Evolutionary conservation across 2,113 vertebrate species (phyloP).

Genomic region (Coptodon rendalli): DNA sequence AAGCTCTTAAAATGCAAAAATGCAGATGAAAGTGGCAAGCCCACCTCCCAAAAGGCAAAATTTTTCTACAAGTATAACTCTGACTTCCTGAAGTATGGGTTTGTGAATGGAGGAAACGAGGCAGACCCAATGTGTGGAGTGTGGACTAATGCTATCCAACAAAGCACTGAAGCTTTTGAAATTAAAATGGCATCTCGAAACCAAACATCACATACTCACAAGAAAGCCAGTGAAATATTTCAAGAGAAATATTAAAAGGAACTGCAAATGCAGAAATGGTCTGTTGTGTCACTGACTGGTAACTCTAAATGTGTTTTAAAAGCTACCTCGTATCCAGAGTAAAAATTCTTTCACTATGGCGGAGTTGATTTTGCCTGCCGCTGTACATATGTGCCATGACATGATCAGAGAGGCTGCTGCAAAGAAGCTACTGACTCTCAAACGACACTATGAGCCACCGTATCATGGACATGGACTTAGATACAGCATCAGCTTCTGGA

Average conservation of each 20-base stretch:
- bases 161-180: neutral
- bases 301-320: neutral
- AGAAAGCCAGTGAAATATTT: neutral
- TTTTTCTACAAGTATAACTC: neutral
- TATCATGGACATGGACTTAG: neutral
- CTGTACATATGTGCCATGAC: neutral
- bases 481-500: neutral
- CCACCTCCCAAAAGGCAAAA: neutral
- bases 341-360: neutral
- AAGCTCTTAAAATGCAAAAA: neutral
- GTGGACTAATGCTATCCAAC: neutral
- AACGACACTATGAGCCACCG: neutral
- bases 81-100: neutral
- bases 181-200: neutral
- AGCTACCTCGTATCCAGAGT: neutral
- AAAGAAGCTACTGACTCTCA: neutral
- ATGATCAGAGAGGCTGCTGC: neutral
- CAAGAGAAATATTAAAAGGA: neutral
- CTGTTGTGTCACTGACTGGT: neutral
- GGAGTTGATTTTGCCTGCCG: neutral
- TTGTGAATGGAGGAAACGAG: neutral
- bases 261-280: neutral
- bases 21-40: neutral
- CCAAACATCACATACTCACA: neutral
- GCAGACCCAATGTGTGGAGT: neutral